phyloP scores from a whole-genome alignment of 2,797 vertebrate species.

The Simalia tracyae region DNA sequence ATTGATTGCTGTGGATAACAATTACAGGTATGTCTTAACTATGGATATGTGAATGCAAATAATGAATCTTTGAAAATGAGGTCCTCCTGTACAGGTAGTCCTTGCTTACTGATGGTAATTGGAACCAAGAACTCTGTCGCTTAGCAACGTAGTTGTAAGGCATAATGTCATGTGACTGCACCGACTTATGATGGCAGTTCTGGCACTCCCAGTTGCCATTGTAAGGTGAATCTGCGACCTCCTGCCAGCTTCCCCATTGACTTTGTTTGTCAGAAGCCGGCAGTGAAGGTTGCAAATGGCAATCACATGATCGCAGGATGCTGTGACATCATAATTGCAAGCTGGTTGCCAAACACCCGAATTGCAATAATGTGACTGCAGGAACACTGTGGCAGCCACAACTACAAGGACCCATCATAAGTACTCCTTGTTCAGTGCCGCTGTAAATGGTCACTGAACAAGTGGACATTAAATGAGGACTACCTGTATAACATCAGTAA shows the following conservation, averaged over 20 bases:
- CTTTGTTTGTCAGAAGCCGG: background rate
- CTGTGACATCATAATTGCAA: background rate
- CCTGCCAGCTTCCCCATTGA: background rate
- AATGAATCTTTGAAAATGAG: background rate
- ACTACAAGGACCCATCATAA: too few species aligned
- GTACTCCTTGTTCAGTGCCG: too few species aligned
- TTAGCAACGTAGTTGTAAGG: background rate
- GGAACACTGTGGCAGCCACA: too few species aligned
- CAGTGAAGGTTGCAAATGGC: background rate
- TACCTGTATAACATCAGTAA: too few species aligned
- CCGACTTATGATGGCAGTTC: background rate
- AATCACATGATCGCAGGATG: background rate
- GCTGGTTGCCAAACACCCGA: background rate
- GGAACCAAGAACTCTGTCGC: background rate
- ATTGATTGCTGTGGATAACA: background rate
- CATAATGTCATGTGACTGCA: background rate
- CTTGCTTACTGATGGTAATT: background rate
- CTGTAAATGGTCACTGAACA: too few species aligned
- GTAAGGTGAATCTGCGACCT: background rate
- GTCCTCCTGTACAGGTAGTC: background rate
- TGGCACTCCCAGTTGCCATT: background rate
- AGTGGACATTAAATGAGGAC: too few species aligned
- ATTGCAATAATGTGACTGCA: too few species aligned
- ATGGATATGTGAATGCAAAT: background rate
- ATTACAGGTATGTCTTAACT: background rate